These are phyloP conservation scores for Parnassius apollo DNA, from an alignment of 2,888 invertebrate genomes.

Conservation along the genomic window DNA sequence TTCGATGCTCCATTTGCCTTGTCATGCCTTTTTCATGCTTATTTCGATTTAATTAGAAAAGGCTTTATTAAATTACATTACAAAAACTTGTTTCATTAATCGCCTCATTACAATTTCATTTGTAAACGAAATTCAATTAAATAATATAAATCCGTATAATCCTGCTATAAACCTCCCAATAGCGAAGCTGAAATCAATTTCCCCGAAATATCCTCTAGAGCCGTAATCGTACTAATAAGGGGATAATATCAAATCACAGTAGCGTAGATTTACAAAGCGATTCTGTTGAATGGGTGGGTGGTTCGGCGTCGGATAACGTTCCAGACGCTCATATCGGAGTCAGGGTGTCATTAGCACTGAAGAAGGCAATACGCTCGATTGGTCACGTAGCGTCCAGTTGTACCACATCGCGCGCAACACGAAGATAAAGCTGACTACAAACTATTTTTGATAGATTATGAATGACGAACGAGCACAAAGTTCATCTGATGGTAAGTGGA, in stretches of 20 bases:
- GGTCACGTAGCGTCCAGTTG: slow-evolving; percentile 9
- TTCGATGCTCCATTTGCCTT: too few species aligned
- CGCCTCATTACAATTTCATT: background rate
- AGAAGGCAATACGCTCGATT: slow-evolving; percentile 18
- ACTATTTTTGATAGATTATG: background rate
- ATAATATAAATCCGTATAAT: background rate
- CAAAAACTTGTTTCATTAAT: too few species aligned
- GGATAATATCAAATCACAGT: background rate
- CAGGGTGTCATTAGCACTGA: slow-evolving; percentile 2
- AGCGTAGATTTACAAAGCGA: background rate
- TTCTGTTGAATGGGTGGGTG: background rate
- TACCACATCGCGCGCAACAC: background rate
- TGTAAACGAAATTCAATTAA: background rate
- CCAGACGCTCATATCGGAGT: slow-evolving; percentile 4
- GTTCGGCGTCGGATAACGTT: slow-evolving; percentile 5
- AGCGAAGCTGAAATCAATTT: background rate
- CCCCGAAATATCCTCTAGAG: background rate
- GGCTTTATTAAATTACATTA: too few species aligned
- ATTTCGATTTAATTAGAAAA: too few species aligned
- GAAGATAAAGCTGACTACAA: background rate
- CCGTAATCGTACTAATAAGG: background rate
- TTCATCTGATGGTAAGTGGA: too few species aligned
- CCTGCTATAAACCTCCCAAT: too few species aligned
- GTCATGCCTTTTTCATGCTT: too few species aligned
- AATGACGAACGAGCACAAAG: too few species aligned